These are phyloP conservation scores for Aplochiton taeniatus DNA, from an alignment of 2,797 vertebrate species.

Conservation along the genomic window DNA sequence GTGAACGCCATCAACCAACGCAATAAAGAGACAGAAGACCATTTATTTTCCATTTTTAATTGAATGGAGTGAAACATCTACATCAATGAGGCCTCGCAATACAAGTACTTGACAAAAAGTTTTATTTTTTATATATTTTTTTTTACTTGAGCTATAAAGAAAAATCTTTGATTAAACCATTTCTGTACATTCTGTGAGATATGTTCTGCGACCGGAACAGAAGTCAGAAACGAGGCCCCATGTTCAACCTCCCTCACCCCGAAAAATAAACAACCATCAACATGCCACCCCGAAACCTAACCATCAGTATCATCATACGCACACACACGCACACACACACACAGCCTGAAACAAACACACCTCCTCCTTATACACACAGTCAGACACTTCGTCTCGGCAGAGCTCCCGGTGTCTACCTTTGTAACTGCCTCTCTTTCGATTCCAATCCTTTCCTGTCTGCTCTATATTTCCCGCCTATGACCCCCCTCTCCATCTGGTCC, in stretches of 20 bases:
- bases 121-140: slow-evolving; percentile 27
- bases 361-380: slow-evolving; percentile 3
- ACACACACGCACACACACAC: neutral
- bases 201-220: slow-evolving; percentile 68
- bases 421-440: neutral
- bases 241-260: slow-evolving; percentile 22
- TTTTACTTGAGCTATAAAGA: slow-evolving; percentile 60
- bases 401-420: neutral
- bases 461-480: neutral
- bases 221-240: slow-evolving; percentile 63
- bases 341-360: slow-evolving; percentile 26
- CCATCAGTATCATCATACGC: neutral
- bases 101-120: slow-evolving; percentile 67
- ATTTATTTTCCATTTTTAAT: slow-evolving; percentile 52
- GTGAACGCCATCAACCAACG: slow-evolving; percentile 25
- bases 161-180: slow-evolving; percentile 52
- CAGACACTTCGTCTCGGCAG: neutral
- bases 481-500: neutral
- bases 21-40: slow-evolving; percentile 1
- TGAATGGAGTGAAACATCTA: slow-evolving; percentile 80
- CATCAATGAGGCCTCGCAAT: slow-evolving; percentile 78
- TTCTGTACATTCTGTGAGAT: slow-evolving; percentile 78
- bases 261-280: slow-evolving; percentile 17
- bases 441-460: neutral
- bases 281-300: slow-evolving; percentile 21